These are phyloP conservation scores for Coracopsis vasa DNA, from an alignment of 2,113 vertebrate genomes.

Conservation along the genomic window DNA sequence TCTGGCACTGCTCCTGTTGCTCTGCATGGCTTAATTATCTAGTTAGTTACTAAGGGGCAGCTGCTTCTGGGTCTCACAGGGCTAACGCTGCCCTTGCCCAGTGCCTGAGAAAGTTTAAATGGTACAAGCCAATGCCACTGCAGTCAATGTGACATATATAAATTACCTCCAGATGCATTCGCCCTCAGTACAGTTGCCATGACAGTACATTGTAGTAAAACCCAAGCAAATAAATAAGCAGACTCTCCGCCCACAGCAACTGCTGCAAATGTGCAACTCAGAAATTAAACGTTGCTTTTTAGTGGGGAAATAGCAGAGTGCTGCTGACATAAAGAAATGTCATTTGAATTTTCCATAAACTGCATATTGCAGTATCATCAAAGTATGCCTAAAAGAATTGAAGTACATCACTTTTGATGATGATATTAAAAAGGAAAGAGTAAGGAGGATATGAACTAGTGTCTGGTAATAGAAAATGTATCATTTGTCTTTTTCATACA, in stretches of 20 bases:
- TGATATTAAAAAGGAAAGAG: background rate
- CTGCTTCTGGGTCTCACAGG: background rate
- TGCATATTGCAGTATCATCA: background rate
- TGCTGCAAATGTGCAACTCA: conserved; percentile 36
- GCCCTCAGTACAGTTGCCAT: conserved; percentile 32
- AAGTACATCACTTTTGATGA: background rate
- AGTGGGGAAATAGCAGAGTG: background rate
- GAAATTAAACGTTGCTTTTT: conserved; percentile 48
- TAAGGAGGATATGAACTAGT: background rate
- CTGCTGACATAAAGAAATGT: conserved; percentile 7
- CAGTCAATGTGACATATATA: background rate
- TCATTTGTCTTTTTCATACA: background rate
- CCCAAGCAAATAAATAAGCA: conserved; percentile 49
- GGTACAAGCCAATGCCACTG: background rate
- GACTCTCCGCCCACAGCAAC: conserved; percentile 31
- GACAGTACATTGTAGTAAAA: conserved; percentile 52
- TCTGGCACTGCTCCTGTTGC: background rate
- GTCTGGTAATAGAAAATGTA: background rate
- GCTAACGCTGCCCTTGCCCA: background rate
- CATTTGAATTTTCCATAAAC: conserved; percentile 42
- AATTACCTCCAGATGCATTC: conserved; percentile 37
- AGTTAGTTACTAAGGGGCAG: background rate
- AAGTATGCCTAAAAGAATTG: conserved; percentile 22
- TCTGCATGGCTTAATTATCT: background rate
- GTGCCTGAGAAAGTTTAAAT: background rate